Base-by-base conservation (phyloP, 2,113 vertebrate genomes). In the Brienomyrus brachyistius region DNA sequence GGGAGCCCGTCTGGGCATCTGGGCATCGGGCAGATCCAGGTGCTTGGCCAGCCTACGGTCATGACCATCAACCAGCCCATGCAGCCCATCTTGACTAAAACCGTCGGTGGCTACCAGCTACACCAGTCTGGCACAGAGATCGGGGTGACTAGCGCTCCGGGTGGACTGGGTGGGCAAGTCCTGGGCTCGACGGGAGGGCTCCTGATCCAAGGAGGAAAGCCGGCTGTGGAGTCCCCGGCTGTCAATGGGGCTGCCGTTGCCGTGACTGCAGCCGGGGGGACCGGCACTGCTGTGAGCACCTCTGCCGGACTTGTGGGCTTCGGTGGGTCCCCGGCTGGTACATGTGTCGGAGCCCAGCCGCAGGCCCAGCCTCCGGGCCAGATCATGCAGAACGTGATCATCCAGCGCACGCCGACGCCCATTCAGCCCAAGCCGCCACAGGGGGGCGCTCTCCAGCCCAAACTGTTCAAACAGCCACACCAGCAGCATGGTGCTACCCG, bases 61-160 rank as follows among this genome's bases (percentile, higher is more conserved):
- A 99, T 99, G 98, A 97, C 98, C 11, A 98, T 99, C 92, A 99
- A 99, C 94, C 97, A 97, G 0, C 94, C 98, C 4, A 92, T 96
- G 4, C 98, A 97, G 90, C 97, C 97, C 4, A 88, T 99, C 89
- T 92, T 99, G 66, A 94, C 98, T 86, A 99, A 99, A 92, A 94
- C 96, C 4, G 97, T 98, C 59, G 96, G 98, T 0, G 94, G 98
- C 89, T 99, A 99, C 92, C 96, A 96, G 92, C 93, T 99, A 90
- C 94, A 98, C 11, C 98, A 97, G 0, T 91, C 97, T 0, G 96
- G 96, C 0, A 92, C 96, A 19, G 96, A 98, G 89, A 93, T 89
- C 91, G 94, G 97, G 59, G 93, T 91, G 84, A 91, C 93, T 94
- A 90, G 97, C 94, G 66, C 97, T 94, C 93, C 97, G 95, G 0